Evolutionary conservation across 2,797 vertebrate species (phyloP).

Genomic region (Micrastur ruficollis): DNA sequence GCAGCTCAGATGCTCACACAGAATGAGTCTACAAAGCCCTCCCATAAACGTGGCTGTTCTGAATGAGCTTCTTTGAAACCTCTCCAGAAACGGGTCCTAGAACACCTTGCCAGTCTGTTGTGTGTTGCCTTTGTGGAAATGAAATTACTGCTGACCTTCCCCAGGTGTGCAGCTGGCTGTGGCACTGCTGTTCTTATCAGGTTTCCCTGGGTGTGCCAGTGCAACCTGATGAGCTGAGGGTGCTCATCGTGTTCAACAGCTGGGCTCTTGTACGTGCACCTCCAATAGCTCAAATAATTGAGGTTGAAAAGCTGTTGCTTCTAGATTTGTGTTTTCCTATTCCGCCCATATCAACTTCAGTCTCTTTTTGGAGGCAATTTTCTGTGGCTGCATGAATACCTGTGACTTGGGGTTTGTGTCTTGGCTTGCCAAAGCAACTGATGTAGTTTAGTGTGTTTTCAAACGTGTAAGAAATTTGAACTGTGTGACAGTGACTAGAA

Average conservation of each 20-base stretch:
- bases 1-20: not conserved
- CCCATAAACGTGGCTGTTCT: not conserved
- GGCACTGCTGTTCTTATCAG: constrained; percentile 60
- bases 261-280: not conserved
- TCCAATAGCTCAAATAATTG: not conserved
- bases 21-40: not conserved
- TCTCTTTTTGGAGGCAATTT: not conserved
- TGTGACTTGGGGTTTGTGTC: not conserved
- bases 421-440: not conserved
- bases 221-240: not conserved
- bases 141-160: constrained; percentile 79
- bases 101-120: constrained; percentile 76
- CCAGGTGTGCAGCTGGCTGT: constrained; percentile 54
- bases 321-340: not conserved
- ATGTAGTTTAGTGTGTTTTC: not conserved
- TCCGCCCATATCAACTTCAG: not conserved
- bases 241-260: not conserved
- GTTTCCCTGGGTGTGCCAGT: constrained; percentile 64
- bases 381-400: not conserved
- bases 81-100: constrained; percentile 83
- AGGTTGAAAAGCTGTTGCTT: not conserved
- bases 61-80: not conserved
- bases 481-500: not conserved
- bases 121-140: constrained; percentile 77
- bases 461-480: not conserved